These are phyloP conservation scores for Dendropsophus ebraccatus DNA, from an alignment of 2,113 vertebrate species.

Conservation along the genomic window DNA sequence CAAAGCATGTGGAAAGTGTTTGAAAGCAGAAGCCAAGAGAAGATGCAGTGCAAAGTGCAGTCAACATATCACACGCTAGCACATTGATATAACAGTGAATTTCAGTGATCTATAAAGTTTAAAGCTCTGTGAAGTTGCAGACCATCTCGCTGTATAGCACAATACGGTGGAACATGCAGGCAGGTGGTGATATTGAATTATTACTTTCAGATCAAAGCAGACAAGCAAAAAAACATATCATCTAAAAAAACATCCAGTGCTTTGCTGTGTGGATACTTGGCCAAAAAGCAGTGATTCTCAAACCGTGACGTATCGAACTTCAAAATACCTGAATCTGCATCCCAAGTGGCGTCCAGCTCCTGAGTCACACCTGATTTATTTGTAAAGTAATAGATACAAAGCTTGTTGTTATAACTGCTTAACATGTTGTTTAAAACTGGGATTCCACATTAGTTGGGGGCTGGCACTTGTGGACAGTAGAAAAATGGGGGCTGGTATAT, in stretches of 20 bases:
- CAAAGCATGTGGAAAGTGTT: neutral
- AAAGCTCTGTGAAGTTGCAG: neutral
- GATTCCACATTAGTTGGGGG: neutral
- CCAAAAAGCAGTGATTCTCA: conserved; percentile 18
- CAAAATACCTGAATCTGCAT: conserved; percentile 38
- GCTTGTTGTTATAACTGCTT: conserved; percentile 10
- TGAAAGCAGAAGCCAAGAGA: neutral
- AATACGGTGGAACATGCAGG: neutral
- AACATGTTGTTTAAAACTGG: neutral
- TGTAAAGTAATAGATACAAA: conserved; percentile 39
- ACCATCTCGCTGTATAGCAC: neutral
- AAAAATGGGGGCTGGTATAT: neutral
- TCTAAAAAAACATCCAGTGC: neutral
- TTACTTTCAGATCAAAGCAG: neutral
- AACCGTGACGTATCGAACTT: neutral
- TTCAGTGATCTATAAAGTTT: neutral
- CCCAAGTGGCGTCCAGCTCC: neutral
- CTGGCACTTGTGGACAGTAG: neutral
- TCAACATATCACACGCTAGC: neutral
- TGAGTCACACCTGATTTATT: conserved; percentile 15
- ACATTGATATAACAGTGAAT: neutral
- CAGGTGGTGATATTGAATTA: neutral
- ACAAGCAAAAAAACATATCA: neutral
- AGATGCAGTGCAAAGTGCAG: neutral
- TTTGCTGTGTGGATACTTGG: neutral